Conservation (phyloP, 2,888 invertebrate species). For the Drosophila crucigera region DNA sequence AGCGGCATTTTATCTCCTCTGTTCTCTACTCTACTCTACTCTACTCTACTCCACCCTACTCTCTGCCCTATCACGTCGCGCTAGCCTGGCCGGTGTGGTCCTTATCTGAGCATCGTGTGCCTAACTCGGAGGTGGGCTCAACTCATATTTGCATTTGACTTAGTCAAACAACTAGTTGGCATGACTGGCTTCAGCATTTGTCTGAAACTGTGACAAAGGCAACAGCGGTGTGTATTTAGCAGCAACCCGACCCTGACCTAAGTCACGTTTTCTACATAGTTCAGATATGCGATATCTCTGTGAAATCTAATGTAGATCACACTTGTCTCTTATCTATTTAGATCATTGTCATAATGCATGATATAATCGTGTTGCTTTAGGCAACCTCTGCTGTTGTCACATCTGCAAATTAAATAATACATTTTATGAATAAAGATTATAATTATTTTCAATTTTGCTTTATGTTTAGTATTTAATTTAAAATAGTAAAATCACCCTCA, state of each 20-base stretch:
- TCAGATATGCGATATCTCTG: slow-evolving; percentile 8
- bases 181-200: slow-evolving; percentile 16
- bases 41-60: slow-evolving; percentile 1
- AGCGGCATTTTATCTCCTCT: slow-evolving; percentile 41
- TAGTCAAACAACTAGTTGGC: slow-evolving; percentile 53
- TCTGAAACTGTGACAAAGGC: slow-evolving; percentile 10
- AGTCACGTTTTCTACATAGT: slow-evolving; percentile 19
- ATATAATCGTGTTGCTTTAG: not conserved
- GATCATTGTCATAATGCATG: not conserved
- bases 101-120: slow-evolving; percentile 53
- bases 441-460: not conserved
- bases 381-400: not conserved
- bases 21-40: slow-evolving; percentile 7
- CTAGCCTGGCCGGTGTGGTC: slow-evolving; percentile 29
- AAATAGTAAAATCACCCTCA: not conserved
- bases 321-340: slow-evolving; percentile 26
- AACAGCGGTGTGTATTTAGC: slow-evolving; percentile 27
- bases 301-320: slow-evolving; percentile 8
- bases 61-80: slow-evolving; percentile 13
- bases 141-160: slow-evolving; percentile 55
- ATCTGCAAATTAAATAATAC: not conserved
- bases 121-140: slow-evolving; percentile 25
- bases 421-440: not conserved
- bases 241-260: slow-evolving; percentile 46
- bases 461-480: not conserved